Base-by-base conservation (phyloP, 1,140 invertebrate species). In the Nixonia krombeini region DNA sequence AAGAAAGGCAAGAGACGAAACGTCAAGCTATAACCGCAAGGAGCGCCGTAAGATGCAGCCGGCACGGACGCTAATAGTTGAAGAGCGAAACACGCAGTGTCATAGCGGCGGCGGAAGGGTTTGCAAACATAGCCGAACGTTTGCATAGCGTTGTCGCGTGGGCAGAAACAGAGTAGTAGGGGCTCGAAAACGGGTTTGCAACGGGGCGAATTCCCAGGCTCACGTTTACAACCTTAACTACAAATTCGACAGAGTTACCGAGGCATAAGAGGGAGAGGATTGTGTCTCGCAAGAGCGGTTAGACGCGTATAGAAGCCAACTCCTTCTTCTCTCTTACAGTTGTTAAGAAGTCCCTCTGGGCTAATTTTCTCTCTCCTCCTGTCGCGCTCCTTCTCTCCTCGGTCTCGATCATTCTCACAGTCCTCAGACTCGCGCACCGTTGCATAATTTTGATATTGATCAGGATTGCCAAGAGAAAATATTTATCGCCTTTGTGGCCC, bases 181-280 rank as follows among this genome's bases (percentile, higher is more conserved):
- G 50, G 21, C 47, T 47, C 8, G 42, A 57, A 70, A 75, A 72
- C 70, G 73, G 71, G 74, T 71, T 78, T 46, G 40, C 56, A 73
- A 68, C 13, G 45, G 45, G 58, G 59, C 65, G 79, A 83, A 85
- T 80, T 82, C 81, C 79, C 81, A 82, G 80, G 82, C 82, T 85
- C 81, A 83, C 81, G 78, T 85, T 85, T 85, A 85, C 78, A 80
- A 78, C 74, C 78, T 79, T 77, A 82, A 82, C 80, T 85, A 83
- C 80, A 85, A 85, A 85, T 85, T 85, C 82, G 83, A 82, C 81
- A 78, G 75, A 85, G 78, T 82, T 80, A 82, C 72, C 79, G 79
- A 78, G 75, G 80, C 81, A 79, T 82, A 81, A 76, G 78, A 75
- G 75, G 74, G 73, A 62, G 80, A 75, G 78, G 77, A 77, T 78